Conservation (phyloP, 2,113 vertebrate species). For the Typhlomys cinereus region DNA sequence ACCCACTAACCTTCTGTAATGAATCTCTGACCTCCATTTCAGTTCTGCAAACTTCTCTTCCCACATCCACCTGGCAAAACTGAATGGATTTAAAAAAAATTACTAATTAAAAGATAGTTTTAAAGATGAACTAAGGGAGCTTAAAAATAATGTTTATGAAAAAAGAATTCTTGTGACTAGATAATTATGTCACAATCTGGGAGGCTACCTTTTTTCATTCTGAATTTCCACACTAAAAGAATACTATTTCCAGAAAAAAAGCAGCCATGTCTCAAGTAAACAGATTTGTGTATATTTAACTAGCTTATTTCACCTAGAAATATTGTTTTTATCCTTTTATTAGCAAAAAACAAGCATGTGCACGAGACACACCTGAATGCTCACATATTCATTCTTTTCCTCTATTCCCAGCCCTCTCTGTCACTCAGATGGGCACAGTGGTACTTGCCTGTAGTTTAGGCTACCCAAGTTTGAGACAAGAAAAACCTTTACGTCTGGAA, state of each 20-base stretch:
- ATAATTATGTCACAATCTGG: constrained; percentile 34
- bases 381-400: too few species aligned
- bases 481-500: background rate
- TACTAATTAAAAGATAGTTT: constrained; percentile 34
- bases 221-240: constrained; percentile 58
- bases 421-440: too few species aligned
- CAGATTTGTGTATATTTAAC: background rate
- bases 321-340: constrained; percentile 8
- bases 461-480: background rate
- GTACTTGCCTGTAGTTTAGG: background rate
- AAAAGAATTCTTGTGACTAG: constrained; percentile 16
- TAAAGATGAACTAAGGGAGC: background rate
- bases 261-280: constrained; percentile 32
- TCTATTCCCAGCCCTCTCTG: too few species aligned
- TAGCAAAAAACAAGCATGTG: constrained; percentile 9
- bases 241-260: constrained; percentile 55
- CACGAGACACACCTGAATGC: constrained; percentile 19
- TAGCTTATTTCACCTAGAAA: constrained; percentile 43
- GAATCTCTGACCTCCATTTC: constrained; percentile 94
- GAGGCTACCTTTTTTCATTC: background rate
- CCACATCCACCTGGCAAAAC: constrained; percentile 75
- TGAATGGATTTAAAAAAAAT: constrained; percentile 7
- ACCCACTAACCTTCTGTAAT: constrained; percentile 89
- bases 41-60: constrained; percentile 68
- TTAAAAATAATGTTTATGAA: constrained; percentile 38